phyloP scores from a whole-genome alignment of 2,113 vertebrate genomes.

The Gnathonemus echidnorhynchus region DNA sequence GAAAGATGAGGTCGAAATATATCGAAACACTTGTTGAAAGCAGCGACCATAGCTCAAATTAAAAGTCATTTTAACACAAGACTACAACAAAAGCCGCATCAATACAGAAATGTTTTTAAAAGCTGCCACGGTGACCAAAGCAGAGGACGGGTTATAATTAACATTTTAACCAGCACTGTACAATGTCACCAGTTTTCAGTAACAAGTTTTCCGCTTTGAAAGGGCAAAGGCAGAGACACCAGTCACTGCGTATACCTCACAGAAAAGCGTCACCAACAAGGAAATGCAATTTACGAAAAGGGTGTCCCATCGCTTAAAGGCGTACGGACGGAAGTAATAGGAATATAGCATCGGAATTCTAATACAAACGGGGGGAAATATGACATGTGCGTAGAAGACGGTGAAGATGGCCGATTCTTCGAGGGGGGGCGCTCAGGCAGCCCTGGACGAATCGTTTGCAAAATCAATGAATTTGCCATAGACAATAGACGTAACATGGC shows the following conservation, averaged over 20 bases:
- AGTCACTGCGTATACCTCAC: neutral
- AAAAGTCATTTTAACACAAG: neutral
- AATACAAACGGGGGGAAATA: neutral
- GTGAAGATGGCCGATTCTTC: neutral
- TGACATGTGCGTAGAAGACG: neutral
- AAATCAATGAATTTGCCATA: neutral
- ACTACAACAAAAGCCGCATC: neutral
- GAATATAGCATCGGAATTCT: neutral
- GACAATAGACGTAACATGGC: neutral
- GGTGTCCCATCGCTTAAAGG: neutral
- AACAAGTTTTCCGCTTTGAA: neutral
- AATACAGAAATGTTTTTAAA: neutral
- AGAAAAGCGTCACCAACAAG: neutral
- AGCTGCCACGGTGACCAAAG: neutral
- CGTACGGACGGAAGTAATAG: neutral
- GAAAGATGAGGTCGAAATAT: neutral
- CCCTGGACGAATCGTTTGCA: neutral
- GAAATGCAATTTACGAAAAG: neutral
- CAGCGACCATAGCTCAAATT: neutral
- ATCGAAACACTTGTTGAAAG: neutral
- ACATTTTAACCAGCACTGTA: neutral
- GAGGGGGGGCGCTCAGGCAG: neutral
- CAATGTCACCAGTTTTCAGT: neutral
- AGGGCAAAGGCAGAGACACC: neutral
- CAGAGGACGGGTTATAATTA: neutral